Evolutionary conservation across 2,888 invertebrate genomes (phyloP).

Genomic region (Fragum fragum): DNA sequence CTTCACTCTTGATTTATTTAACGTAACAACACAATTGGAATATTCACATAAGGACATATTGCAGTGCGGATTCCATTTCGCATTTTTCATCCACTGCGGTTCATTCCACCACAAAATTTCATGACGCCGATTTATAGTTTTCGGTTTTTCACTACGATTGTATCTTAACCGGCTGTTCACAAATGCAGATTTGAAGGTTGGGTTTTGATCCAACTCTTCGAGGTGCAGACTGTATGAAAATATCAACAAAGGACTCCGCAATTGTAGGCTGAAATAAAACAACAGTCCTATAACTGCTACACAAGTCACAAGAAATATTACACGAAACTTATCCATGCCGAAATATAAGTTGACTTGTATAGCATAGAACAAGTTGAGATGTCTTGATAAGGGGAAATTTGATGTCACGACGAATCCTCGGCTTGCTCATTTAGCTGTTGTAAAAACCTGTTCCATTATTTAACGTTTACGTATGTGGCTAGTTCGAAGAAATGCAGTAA

Average conservation of each 20-base stretch:
- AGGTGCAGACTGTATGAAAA: too few species aligned
- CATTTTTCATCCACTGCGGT: not conserved
- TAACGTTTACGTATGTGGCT: too few species aligned
- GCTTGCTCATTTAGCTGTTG: too few species aligned
- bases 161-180: conserved; percentile 1
- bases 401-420: too few species aligned
- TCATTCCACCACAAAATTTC: conserved; percentile 16
- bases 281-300: not conserved
- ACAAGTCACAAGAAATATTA: too few species aligned
- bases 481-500: too few species aligned
- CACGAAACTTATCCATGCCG: too few species aligned
- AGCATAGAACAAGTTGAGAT: too few species aligned
- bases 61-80: not conserved
- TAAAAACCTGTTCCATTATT: too few species aligned
- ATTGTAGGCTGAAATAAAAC: not conserved
- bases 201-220: too few species aligned
- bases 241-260: not conserved
- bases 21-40: conserved; percentile 35
- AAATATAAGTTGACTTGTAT: too few species aligned
- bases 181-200: not conserved
- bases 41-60: conserved; percentile 14
- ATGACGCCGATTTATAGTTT: not conserved
- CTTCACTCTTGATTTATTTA: conserved; percentile 13
- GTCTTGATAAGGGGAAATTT: too few species aligned
- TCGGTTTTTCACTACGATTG: not conserved